Evolutionary conservation across 2,888 invertebrate genomes (phyloP).

Genomic region (Melolontha melolontha): DNA sequence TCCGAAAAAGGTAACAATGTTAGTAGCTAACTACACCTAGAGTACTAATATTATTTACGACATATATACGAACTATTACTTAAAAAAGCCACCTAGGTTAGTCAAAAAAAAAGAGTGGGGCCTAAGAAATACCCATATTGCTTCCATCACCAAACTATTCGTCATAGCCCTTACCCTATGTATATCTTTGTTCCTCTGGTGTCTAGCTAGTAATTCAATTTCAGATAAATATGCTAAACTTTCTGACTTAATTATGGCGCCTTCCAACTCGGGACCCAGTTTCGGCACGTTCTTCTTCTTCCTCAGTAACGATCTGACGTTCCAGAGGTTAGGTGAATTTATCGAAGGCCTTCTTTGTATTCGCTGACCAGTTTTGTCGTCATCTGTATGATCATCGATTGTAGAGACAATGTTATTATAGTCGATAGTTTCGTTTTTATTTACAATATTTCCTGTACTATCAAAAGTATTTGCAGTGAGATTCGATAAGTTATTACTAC

Average conservation of each 20-base stretch:
- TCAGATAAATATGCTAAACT: slow-evolving; percentile 68
- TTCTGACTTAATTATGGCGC: slow-evolving; percentile 67
- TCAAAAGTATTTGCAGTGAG: slow-evolving; percentile 25
- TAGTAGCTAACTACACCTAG: too few relatives aligned
- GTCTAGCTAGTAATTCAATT: slow-evolving; percentile 67
- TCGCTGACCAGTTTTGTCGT: slow-evolving; percentile 10
- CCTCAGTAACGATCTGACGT: slow-evolving; percentile 61
- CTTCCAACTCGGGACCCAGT: slow-evolving; percentile 66
- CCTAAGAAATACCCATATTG: slow-evolving; percentile 14
- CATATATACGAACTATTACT: slow-evolving; percentile 9
- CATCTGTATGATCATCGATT: slow-evolving; percentile 33
- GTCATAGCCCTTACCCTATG: slow-evolving; percentile 66
- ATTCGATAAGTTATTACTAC: slow-evolving; percentile 18
- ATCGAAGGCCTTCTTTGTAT: slow-evolving; percentile 44
- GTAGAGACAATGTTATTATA: neutral
- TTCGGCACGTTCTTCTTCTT: slow-evolving; percentile 60
- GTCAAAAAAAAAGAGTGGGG: slow-evolving; percentile 4
- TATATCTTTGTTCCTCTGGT: slow-evolving; percentile 66
- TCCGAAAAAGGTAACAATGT: too few relatives aligned
- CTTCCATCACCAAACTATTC: slow-evolving; percentile 48
- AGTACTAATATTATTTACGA: too few relatives aligned
- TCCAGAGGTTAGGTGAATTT: slow-evolving; percentile 55
- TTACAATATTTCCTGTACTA: slow-evolving; percentile 26
- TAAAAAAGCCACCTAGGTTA: slow-evolving; percentile 31
- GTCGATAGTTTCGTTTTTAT: slow-evolving; percentile 33